Percentiles rank a stretch among this genome's conserved stretches.
These are phyloP conservation scores for Elachura formosa DNA, from an alignment of 2,113 vertebrate species.

Conservation along the genomic window DNA sequence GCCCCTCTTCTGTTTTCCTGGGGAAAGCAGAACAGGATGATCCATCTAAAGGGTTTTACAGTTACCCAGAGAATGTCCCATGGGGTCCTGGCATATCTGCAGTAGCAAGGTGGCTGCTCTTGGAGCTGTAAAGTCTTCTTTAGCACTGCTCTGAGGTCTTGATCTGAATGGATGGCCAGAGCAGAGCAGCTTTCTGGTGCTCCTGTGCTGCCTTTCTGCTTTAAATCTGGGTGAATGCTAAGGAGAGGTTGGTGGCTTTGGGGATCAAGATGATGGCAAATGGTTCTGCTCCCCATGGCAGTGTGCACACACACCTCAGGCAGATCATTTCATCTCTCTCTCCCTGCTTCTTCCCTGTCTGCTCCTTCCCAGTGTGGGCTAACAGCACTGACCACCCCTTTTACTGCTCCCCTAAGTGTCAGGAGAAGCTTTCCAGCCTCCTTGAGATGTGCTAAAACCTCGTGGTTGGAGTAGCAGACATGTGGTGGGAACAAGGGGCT, in stretches of 20 bases:
- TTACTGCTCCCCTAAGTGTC: background rate
- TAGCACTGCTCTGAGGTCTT: background rate
- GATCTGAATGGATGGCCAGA: background rate
- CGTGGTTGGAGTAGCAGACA: background rate
- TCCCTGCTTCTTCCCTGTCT: background rate
- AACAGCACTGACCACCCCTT: background rate
- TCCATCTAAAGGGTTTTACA: background rate
- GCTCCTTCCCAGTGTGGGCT: background rate
- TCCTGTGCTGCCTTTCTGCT: background rate
- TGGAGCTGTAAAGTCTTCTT: background rate
- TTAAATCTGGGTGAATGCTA: rapidly evolving
- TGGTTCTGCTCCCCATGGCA: background rate
- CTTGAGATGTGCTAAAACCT: background rate
- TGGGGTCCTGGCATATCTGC: background rate
- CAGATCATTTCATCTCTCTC: background rate
- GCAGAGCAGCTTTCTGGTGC: background rate
- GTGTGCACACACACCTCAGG: rapidly evolving
- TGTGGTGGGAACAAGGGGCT: too few relatives aligned
- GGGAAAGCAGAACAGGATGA: background rate
- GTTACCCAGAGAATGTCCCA: background rate
- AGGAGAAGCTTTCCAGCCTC: background rate
- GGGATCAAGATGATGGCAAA: background rate
- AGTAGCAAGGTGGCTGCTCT: background rate
- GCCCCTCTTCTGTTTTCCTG: background rate
- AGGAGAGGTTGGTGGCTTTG: background rate